Base-by-base conservation (phyloP, 92 coral and sea anemone species). In the Zoanthus sansibaricus region DNA sequence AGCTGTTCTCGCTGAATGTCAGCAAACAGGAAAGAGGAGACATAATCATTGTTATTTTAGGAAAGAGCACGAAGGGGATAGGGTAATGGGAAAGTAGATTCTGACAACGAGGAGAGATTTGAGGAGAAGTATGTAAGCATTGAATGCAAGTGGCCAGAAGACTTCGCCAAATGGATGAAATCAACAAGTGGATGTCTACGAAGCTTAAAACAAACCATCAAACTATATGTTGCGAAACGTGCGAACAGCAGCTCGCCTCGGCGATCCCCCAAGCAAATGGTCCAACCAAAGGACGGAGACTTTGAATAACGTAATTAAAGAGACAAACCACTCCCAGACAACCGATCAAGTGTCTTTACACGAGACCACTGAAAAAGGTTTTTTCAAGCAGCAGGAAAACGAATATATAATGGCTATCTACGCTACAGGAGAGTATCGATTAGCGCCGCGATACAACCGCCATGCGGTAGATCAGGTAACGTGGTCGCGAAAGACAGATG, bases 341-440 rank as follows among this genome's bases (percentile, higher is more conserved):
- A 83, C 88, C 5, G 84, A 83, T 61, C 91, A 88, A 45, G 74
- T 69, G 10, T 54, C 76, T 8, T 44, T 83, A 20, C 87, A 83
- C 12, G 79, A 70, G 48, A n/a, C 46, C 15, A 8, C 70, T 31
- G 15, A 83, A 45, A 30, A 17, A 7, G 48, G 77, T 46, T 25
- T 70, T 33, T 18, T 68, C 30, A 48, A 32, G 20, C 87, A 83
- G 76, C 87, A 83, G 45, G 20, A 83, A 55, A 51, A 17, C 18
- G 78, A 83, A 20, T 83, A 69, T 78, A 14, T 69, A 46, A 83
- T 61, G 64, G 86, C 86, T 25, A 88, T 91, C 72, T 93, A 91
- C 75, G 87, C 79, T 49, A 93, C 89, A 91, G 94, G 94, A 4
- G 89, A 93, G 42, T 86, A 92, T 54, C 56, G 93, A 21, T 37